Conservation (phyloP, 2,113 vertebrate genomes). For the Hydropotes inermis region DNA sequence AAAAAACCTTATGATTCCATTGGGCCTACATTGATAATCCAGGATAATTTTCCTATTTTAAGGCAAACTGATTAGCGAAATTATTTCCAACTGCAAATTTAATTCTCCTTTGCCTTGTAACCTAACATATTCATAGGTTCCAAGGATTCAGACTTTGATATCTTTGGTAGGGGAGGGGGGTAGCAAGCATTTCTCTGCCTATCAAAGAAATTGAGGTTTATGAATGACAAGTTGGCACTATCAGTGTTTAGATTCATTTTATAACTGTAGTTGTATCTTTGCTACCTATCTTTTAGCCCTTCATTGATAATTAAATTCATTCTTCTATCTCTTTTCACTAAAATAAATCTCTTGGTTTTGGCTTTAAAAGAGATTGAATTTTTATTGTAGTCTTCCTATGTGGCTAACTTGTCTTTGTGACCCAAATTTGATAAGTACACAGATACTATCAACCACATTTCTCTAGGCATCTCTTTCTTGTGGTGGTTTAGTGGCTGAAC, state of each 20-base stretch:
- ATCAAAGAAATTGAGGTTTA: background rate
- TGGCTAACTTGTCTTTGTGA: background rate
- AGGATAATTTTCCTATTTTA: background rate
- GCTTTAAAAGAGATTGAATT: background rate
- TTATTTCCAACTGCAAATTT: background rate
- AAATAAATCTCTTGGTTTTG: background rate
- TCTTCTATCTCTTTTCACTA: background rate
- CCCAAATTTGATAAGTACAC: background rate
- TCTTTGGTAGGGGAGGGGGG: rapidly evolving
- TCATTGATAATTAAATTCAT: background rate
- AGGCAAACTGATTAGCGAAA: background rate
- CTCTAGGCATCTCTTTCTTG: background rate
- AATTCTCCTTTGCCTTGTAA: background rate
- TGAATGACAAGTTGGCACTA: background rate
- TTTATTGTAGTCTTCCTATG: background rate
- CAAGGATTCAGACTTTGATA: background rate
- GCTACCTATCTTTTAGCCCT: background rate
- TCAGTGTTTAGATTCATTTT: background rate
- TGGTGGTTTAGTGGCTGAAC: background rate
- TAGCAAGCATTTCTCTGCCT: background rate
- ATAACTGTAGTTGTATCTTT: background rate
- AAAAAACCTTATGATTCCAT: background rate
- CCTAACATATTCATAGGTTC: background rate
- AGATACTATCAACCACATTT: background rate
- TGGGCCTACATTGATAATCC: background rate